phyloP scores from a whole-genome alignment of 2,113 vertebrate genomes.

The Catharus bicknelli region DNA sequence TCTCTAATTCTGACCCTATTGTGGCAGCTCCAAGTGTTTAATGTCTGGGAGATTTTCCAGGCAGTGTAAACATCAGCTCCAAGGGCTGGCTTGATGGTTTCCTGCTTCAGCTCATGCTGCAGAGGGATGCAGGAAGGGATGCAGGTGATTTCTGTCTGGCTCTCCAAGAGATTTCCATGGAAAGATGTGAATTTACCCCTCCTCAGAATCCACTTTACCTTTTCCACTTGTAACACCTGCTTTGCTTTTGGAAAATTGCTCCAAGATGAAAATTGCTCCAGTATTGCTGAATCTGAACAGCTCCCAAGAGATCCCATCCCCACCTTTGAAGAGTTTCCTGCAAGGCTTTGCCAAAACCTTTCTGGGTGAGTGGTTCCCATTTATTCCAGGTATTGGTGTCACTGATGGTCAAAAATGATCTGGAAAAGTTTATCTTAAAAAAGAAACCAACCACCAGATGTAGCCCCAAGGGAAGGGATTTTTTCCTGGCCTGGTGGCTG shows the following conservation, averaged over 20 bases:
- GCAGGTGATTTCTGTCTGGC: not conserved
- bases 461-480: not conserved
- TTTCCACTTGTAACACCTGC: not conserved
- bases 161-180: not conserved
- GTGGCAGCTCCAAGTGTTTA: not conserved
- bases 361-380: not conserved
- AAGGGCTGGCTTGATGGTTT: not conserved
- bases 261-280: not conserved
- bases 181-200: fast-evolving
- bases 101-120: not conserved
- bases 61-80: not conserved
- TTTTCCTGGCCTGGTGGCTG: not conserved
- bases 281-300: not conserved
- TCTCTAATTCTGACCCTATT: not conserved
- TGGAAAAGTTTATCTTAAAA: not conserved
- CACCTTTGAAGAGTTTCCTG: not conserved
- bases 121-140: not conserved
- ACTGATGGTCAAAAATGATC: not conserved
- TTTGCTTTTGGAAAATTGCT: not conserved
- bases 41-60: slow-evolving; percentile 11
- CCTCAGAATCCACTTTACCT: not conserved
- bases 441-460: not conserved
- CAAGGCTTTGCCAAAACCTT: not conserved
- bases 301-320: not conserved
- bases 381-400: not conserved